Percentiles rank a stretch among this genome's conserved stretches.
These are phyloP conservation scores for Helogale parvula DNA, from an alignment of 2,113 vertebrate species.

Conservation along the genomic window DNA sequence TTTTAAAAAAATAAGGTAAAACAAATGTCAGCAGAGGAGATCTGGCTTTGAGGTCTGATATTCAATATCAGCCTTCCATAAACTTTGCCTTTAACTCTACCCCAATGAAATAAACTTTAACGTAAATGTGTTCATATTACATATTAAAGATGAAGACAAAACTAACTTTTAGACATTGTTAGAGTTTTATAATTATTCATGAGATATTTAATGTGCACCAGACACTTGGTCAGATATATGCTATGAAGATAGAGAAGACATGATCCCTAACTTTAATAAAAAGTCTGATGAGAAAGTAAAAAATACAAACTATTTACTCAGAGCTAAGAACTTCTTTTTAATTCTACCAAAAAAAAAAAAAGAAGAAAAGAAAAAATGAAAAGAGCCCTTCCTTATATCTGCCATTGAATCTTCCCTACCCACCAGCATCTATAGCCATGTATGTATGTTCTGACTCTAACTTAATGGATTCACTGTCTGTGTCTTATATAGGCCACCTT, in stretches of 20 bases:
- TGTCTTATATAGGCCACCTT: background rate
- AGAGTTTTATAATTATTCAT: background rate
- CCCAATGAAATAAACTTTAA: background rate
- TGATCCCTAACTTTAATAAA: background rate
- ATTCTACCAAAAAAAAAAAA: background rate
- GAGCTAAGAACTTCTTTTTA: background rate
- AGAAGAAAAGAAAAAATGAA: background rate
- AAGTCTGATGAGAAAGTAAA: background rate
- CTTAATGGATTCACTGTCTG: background rate
- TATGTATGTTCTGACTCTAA: background rate
- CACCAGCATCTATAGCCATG: background rate
- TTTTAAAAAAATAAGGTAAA: background rate
- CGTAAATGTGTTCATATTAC: slow-evolving; percentile 5
- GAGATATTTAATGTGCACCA: background rate
- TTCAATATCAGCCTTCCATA: background rate
- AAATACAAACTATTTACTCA: background rate
- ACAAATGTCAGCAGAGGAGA: background rate
- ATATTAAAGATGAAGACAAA: background rate
- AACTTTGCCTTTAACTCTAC: background rate
- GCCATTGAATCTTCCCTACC: background rate
- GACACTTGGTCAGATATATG: background rate
- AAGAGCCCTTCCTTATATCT: background rate
- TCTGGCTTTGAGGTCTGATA: background rate
- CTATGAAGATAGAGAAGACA: background rate
- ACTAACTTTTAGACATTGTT: slow-evolving; percentile 32